Evolutionary conservation across 2,888 invertebrate genomes (phyloP), one percentile per base, ranked within the genome.

Genomic region (Stenodema calcarata): DNA sequence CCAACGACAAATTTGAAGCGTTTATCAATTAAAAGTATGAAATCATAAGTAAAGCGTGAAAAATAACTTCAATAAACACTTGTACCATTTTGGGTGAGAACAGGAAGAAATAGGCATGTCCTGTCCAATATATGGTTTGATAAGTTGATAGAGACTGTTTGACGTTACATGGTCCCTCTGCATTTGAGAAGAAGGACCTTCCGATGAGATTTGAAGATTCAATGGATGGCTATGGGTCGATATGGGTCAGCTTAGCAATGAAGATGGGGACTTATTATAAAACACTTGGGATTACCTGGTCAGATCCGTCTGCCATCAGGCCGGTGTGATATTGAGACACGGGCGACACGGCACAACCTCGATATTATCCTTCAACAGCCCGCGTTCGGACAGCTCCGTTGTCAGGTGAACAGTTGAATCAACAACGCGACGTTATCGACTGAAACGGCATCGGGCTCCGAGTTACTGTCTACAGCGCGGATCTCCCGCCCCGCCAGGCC

Each of bases 381-480:
- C 42, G 78, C 78, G 27, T 23, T 23, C 23, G 23, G 78, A 42
- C 23, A 41, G 41, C 12, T 14, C 44, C 42, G 78, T 78, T 78
- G 78, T 44, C 78, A 44, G 44, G 78, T 41, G 78, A 78, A 78
- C 78, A 54, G 80, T 80, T 50, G 80, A 80, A 54, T 80, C 80
- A 80, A 80, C 80, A 80, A 80, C 80, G 80, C 80, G 80, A 28
- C 80, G 80, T 80, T 80, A 80, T 80, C 42, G 80, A 80, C 80
- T 80, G 80, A 80, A 80, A 28, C 41, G 78, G 78, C 18, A 23
- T 44, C 44, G 78, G 78, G 27, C 44, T 44, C 78, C 1, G 78
- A 78, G 78, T 78, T 44, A 35, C n/a, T 18, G 23, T 78, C 78
- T 44, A 44, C 41, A 44, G 42, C 80, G 54, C 80, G 54, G 27